Evolutionary conservation across 2,113 vertebrate genomes (phyloP).

Genomic region (Elanoides forficatus): DNA sequence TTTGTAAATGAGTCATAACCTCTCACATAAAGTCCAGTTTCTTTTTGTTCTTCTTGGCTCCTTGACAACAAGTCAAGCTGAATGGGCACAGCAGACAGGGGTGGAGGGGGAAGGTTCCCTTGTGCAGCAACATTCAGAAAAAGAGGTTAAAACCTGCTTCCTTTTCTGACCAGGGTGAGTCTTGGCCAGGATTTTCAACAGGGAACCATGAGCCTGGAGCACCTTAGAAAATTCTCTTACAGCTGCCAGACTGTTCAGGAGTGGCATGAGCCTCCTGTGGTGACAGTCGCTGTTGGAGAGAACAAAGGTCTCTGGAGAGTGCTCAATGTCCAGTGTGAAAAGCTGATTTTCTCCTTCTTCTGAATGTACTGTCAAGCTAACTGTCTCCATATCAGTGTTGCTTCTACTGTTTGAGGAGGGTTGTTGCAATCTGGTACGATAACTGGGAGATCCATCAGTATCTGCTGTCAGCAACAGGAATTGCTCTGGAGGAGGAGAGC

Average conservation of each 20-base stretch:
- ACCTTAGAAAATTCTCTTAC: neutral
- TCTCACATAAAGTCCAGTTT: neutral
- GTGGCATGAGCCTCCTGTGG: neutral
- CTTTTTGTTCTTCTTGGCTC: constrained; percentile 31
- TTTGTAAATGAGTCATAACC: constrained; percentile 31
- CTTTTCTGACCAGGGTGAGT: neutral
- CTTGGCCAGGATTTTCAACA: neutral
- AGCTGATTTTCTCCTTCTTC: neutral
- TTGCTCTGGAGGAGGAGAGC: neutral
- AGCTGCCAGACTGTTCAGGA: neutral
- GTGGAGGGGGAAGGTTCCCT: neutral
- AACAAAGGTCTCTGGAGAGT: neutral
- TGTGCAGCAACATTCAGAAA: neutral
- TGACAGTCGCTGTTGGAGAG: neutral
- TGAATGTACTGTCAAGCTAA: neutral
- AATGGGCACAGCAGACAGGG: neutral
- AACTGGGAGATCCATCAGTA: neutral
- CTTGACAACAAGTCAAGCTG: neutral
- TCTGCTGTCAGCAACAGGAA: neutral
- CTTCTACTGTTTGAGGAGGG: neutral
- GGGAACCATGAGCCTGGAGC: neutral
- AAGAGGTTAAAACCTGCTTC: neutral
- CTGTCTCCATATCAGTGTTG: neutral
- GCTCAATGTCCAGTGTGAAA: neutral
- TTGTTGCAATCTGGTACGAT: neutral